Evolutionary conservation across 2,113 vertebrate genomes (phyloP).

Genomic region (Steatornis caripensis): DNA sequence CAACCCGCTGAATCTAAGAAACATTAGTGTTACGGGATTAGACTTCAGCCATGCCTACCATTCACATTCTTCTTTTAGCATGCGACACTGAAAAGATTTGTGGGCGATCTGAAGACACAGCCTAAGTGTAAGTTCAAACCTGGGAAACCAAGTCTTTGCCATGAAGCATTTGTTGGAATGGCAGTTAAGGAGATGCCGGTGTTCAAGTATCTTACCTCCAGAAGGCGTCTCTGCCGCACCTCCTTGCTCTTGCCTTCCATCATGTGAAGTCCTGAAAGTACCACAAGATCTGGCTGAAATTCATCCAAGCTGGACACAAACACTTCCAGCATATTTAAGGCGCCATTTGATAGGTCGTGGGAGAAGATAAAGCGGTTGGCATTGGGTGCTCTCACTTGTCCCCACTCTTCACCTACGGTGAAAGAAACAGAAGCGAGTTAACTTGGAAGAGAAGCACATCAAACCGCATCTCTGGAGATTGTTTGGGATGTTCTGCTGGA

Average conservation of each 20-base stretch:
- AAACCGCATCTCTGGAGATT: background rate
- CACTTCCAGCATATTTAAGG: conserved; percentile 88
- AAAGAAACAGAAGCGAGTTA: background rate
- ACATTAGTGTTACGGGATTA: background rate
- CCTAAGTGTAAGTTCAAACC: background rate
- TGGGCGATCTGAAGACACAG: background rate
- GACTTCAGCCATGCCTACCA: background rate
- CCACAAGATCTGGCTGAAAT: conserved; percentile 91
- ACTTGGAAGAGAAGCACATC: background rate
- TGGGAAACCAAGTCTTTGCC: background rate
- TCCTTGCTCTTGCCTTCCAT: conserved; percentile 93
- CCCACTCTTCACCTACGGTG: conserved; percentile 87
- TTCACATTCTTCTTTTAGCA: background rate
- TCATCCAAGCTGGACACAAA: conserved; percentile 92
- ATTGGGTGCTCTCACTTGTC: conserved; percentile 79
- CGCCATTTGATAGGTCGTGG: conserved; percentile 91
- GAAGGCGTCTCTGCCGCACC: conserved; percentile 81
- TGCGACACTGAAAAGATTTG: background rate
- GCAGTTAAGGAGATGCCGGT: background rate
- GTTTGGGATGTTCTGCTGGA: background rate
- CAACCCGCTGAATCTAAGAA: background rate
- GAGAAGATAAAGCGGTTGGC: conserved; percentile 99
- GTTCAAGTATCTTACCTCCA: conserved; percentile 75
- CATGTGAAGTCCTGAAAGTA: conserved; percentile 97
- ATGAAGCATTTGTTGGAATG: fast-evolving